Evolutionary conservation across 2,888 invertebrate species (phyloP).

Genomic region (Ceramica pisi): DNA sequence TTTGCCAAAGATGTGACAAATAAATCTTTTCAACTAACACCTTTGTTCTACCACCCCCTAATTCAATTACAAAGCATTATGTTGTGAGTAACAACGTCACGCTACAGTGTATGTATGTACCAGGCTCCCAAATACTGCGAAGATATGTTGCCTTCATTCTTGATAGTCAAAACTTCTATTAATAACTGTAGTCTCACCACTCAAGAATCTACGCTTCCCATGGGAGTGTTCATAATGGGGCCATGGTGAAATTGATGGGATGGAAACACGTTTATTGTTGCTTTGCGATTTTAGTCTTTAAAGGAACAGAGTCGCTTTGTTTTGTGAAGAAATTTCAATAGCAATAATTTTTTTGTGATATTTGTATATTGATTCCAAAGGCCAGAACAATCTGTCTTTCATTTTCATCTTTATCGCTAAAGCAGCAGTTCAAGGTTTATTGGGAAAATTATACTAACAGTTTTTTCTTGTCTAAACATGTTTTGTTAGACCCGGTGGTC

Average conservation of each 20-base stretch:
- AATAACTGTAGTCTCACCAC: slow-evolving; percentile 31
- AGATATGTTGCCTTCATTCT: slow-evolving; percentile 30
- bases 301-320: neutral
- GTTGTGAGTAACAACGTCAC: neutral
- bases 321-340: neutral
- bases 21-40: neutral
- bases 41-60: neutral
- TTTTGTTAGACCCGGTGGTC: too few relatives aligned
- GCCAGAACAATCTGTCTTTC: too few relatives aligned
- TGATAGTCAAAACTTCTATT: slow-evolving; percentile 28
- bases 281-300: neutral
- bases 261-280: slow-evolving; percentile 1
- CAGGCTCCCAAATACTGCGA: slow-evolving; percentile 20
- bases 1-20: too few relatives aligned
- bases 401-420: too few relatives aligned
- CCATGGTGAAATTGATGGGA: slow-evolving; percentile 8
- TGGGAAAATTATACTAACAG: too few relatives aligned
- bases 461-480: too few relatives aligned
- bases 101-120: slow-evolving; percentile 12
- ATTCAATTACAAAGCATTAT: neutral
- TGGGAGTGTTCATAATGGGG: slow-evolving; percentile 38
- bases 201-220: slow-evolving; percentile 41
- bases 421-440: too few relatives aligned
- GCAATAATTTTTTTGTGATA: too few relatives aligned
- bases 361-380: neutral